Percentiles rank a stretch among this genome's conserved stretches.
These are phyloP conservation scores for Empis stercorea DNA, from an alignment of 2,888 invertebrate genomes.

Conservation along the genomic window DNA sequence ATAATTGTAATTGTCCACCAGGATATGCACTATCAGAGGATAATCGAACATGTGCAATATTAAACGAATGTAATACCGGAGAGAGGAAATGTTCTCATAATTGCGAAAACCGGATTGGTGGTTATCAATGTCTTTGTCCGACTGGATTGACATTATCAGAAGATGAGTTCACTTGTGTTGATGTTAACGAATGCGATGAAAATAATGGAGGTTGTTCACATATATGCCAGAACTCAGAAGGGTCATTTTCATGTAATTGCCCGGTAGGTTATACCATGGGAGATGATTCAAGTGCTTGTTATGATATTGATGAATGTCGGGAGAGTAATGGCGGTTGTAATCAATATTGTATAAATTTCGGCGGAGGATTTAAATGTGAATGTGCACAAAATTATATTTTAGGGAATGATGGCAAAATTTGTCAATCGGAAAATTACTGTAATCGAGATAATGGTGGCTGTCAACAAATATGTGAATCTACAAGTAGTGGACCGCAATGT, in stretches of 20 bases:
- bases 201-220: constrained; percentile 23
- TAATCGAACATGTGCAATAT: constrained; percentile 32
- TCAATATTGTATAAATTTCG: constrained; percentile 41
- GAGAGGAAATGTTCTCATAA: constrained; percentile 20
- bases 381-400: constrained; percentile 40
- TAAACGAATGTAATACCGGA: constrained; percentile 38
- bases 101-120: constrained; percentile 39
- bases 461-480: constrained; percentile 37
- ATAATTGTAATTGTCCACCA: constrained; percentile 38
- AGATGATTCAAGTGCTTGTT: constrained; percentile 33
- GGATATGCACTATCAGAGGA: constrained; percentile 26
- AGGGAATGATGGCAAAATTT: constrained; percentile 23
- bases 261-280: constrained; percentile 27
- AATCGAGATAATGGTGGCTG: constrained; percentile 32
- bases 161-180: constrained; percentile 25
- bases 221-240: constrained; percentile 35
- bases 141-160: constrained; percentile 31
- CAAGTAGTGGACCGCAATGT: constrained; percentile 24
- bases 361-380: constrained; percentile 42
- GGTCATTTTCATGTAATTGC: constrained; percentile 43
- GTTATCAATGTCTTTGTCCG: constrained; percentile 42
- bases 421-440: constrained; percentile 38
- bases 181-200: constrained; percentile 37
- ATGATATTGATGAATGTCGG: constrained; percentile 22
- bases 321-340: constrained; percentile 38